Conservation (phyloP, 2,888 invertebrate genomes). For the Melinaea marsaeus region DNA sequence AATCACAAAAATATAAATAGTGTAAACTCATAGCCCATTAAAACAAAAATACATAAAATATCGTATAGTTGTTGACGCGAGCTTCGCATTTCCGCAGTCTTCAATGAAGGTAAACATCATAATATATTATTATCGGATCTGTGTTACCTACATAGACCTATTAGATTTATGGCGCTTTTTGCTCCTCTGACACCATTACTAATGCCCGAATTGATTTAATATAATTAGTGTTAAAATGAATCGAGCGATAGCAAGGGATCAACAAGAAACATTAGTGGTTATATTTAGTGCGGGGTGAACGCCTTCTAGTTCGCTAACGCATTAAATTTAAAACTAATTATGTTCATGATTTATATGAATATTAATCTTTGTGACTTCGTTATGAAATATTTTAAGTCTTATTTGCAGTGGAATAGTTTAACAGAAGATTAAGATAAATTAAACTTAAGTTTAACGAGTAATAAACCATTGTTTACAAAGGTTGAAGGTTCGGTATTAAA, state of each 20-base stretch:
- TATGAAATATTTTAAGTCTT: too few relatives aligned
- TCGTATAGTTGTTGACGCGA: too few relatives aligned
- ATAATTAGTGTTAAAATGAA: constrained; percentile 11
- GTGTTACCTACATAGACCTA: constrained; percentile 19
- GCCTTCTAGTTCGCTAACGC: constrained; percentile 16
- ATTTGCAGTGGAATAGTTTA: too few relatives aligned
- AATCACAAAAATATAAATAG: too few relatives aligned
- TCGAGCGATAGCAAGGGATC: constrained; percentile 18
- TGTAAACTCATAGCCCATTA: too few relatives aligned
- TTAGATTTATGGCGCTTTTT: constrained; percentile 18
- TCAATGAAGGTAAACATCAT: neutral
- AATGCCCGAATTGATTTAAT: neutral
- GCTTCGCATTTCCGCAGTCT: neutral
- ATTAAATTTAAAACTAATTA: too few relatives aligned
- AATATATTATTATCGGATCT: constrained; percentile 8
- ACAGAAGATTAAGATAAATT: neutral
- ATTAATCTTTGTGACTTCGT: too few relatives aligned
- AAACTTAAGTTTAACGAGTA: constrained; percentile 23
- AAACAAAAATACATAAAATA: too few relatives aligned
- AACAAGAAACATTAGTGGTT: constrained; percentile 21
- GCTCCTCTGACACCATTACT: constrained; percentile 7
- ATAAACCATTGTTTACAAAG: constrained; percentile 31
- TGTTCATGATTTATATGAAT: too few relatives aligned
- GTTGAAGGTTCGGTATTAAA: constrained; percentile 31
- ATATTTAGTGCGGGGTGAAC: constrained; percentile 33